These are phyloP conservation scores for Cyphomyrmex costatus DNA, from an alignment of 1,140 invertebrate genomes.

Conservation along the genomic window DNA sequence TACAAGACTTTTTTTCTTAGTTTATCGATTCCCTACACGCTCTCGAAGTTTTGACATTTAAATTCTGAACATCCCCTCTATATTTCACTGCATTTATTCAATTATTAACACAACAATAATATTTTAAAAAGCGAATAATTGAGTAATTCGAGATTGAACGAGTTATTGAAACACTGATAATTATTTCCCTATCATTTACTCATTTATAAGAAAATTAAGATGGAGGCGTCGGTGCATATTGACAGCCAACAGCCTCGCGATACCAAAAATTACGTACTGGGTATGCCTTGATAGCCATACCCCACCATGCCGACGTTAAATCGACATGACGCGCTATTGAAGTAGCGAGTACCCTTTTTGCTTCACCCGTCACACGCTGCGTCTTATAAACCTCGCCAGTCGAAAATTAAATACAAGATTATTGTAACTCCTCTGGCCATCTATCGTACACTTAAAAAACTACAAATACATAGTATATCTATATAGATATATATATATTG, in stretches of 20 bases:
- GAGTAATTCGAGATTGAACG: background rate
- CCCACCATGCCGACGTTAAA: slow-evolving; percentile 81
- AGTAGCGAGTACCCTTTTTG: slow-evolving; percentile 88
- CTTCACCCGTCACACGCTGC: rapidly evolving
- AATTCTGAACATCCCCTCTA: too few species aligned
- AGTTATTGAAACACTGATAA: background rate
- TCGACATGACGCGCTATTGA: slow-evolving; percentile 83
- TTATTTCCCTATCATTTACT: background rate
- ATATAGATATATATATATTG: too few species aligned
- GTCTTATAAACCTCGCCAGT: slow-evolving; percentile 25
- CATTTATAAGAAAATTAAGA: background rate
- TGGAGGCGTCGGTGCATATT: slow-evolving; percentile 86
- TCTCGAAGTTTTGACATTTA: too few species aligned
- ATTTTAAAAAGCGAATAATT: background rate
- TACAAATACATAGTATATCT: background rate
- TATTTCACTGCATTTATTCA: background rate
- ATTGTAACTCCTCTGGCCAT: slow-evolving; percentile 50
- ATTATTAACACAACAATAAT: background rate
- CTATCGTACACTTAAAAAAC: slow-evolving; percentile 33
- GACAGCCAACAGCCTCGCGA: slow-evolving; percentile 86
- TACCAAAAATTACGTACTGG: slow-evolving; percentile 88
- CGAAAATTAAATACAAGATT: slow-evolving; percentile 58
- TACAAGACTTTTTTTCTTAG: too few species aligned
- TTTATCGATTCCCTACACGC: too few species aligned
- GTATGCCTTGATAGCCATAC: slow-evolving; percentile 90